Evolutionary conservation across 1,140 invertebrate genomes (phyloP).

Genomic region (Ceratina australensis): DNA sequence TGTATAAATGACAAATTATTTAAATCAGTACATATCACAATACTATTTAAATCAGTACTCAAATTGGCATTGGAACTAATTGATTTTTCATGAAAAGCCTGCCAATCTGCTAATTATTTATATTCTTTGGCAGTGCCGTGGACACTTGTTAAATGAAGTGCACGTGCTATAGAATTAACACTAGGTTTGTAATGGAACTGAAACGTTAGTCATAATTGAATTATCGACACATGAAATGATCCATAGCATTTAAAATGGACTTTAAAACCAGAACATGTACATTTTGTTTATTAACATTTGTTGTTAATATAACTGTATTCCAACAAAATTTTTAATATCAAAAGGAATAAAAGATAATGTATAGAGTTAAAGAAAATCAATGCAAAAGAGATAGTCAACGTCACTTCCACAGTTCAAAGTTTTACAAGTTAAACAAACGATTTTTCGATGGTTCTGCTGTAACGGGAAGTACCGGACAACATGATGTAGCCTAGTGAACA

Average conservation of each 20-base stretch:
- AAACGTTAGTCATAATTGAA: background rate
- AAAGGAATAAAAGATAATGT: too few species aligned
- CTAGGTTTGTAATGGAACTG: background rate
- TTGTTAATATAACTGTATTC: too few species aligned
- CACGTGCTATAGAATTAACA: background rate
- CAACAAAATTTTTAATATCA: background rate
- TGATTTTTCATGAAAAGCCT: too few species aligned
- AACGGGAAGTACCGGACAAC: constrained; percentile 64
- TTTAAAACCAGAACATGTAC: background rate
- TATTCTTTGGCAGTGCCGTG: background rate
- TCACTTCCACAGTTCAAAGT: constrained; percentile 65
- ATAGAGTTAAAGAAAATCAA: background rate
- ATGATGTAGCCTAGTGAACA: constrained; percentile 61
- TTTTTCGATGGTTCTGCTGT: constrained; percentile 58
- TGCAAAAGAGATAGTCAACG: constrained; percentile 67
- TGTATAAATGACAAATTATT: too few species aligned
- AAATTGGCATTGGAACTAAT: background rate
- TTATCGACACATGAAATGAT: constrained; percentile 2
- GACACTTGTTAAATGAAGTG: constrained; percentile 8
- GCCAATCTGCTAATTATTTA: background rate
- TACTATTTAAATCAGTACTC: too few species aligned
- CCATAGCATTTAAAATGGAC: background rate
- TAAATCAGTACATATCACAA: too few species aligned
- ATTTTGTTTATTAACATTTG: background rate
- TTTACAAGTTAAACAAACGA: constrained; percentile 48